Conservation (phyloP, 1,140 invertebrate species). For the Protaetia brevitarsis region DNA sequence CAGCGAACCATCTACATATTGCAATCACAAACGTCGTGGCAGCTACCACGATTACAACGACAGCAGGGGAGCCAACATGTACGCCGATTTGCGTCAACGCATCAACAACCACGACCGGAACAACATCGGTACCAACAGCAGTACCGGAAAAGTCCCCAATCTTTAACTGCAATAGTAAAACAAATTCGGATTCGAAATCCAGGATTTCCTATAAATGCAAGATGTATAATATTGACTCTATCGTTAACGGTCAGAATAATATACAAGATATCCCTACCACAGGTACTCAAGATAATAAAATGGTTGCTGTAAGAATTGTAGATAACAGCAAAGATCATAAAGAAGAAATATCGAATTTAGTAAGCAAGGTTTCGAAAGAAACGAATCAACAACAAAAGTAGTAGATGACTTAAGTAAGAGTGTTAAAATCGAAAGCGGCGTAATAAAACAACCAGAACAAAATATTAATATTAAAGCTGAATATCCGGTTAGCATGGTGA, state of each 20-base stretch:
- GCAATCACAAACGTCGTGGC: background rate
- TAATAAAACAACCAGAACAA: background rate
- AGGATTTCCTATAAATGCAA: slow-evolving; percentile 27
- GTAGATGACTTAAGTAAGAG: background rate
- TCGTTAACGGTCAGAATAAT: slow-evolving; percentile 8
- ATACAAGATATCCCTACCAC: background rate
- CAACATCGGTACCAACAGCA: too few relatives aligned
- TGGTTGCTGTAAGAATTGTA: background rate
- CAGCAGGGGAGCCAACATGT: slow-evolving; percentile 15
- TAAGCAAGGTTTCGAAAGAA: too few relatives aligned
- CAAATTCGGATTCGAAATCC: background rate
- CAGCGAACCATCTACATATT: slow-evolving; percentile 26
- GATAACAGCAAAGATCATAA: background rate
- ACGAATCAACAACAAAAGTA: background rate
- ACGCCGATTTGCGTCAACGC: background rate
- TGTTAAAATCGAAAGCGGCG: background rate
- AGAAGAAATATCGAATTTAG: background rate
- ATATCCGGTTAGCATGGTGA: background rate
- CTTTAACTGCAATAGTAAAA: background rate
- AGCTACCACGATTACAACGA: slow-evolving; percentile 9
- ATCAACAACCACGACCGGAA: too few relatives aligned
- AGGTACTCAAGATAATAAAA: background rate
- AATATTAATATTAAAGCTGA: background rate
- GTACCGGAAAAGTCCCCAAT: background rate
- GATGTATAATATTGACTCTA: slow-evolving; percentile 30